Conservation (phyloP, 2,113 vertebrate species). For the Nymphicus hollandicus region DNA sequence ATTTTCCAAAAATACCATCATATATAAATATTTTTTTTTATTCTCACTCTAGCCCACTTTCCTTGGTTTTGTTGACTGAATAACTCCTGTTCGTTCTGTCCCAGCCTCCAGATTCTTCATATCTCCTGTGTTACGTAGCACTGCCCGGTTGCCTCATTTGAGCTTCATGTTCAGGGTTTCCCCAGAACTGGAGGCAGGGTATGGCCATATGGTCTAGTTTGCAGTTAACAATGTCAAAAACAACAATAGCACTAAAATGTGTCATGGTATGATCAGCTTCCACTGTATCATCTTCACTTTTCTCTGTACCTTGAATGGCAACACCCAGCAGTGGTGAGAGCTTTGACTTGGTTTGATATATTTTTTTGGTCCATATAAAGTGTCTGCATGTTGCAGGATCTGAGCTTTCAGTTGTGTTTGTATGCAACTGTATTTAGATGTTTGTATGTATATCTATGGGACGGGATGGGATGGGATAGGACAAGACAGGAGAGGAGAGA, state of each 20-base stretch:
- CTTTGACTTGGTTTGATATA: background rate
- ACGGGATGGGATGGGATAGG: background rate
- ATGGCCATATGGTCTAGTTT: background rate
- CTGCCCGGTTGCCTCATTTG: background rate
- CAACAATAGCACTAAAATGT: background rate
- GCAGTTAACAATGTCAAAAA: background rate
- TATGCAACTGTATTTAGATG: background rate
- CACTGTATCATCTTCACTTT: background rate
- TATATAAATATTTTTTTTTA: background rate
- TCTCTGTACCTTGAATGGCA: background rate
- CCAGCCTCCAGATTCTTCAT: background rate
- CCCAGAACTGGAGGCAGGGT: background rate
- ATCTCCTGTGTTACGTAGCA: background rate
- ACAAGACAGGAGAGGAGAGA: background rate
- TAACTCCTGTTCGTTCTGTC: background rate
- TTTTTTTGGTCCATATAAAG: background rate
- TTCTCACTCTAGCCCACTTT: background rate
- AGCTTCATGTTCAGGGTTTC: background rate
- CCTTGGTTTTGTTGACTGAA: background rate
- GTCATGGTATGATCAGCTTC: background rate
- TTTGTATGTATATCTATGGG: background rate
- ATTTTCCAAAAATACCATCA: background rate
- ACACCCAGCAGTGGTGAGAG: background rate
- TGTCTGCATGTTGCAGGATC: background rate
- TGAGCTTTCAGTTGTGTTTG: background rate